Conservation (phyloP, 2,888 invertebrate species). For the Tipula helvola region DNA sequence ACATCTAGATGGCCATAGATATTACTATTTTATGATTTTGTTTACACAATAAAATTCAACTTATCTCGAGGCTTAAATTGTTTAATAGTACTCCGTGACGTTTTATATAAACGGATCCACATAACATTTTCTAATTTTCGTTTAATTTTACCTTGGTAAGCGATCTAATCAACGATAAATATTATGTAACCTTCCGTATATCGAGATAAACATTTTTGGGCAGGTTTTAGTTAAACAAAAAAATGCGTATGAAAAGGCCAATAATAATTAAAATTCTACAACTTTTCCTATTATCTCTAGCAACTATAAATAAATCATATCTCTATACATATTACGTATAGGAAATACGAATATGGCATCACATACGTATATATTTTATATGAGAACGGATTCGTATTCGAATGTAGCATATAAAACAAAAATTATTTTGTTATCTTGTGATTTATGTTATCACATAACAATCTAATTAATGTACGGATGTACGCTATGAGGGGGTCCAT, state of each 20-base stretch:
- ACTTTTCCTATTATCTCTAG: neutral
- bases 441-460: neutral
- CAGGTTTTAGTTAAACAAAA: neutral
- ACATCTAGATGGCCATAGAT: slow-evolving; percentile 4
- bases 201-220: neutral
- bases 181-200: neutral
- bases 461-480: neutral
- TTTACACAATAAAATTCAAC: neutral
- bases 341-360: neutral
- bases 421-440: neutral
- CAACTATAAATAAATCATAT: neutral
- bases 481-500: neutral
- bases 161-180: neutral
- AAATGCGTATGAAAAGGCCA: neutral
- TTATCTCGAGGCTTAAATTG: neutral
- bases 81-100: neutral
- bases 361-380: neutral
- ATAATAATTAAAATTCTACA: neutral
- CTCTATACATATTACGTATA: neutral
- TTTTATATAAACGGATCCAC: neutral
- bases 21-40: neutral
- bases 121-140: neutral
- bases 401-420: neutral
- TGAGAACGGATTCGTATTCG: neutral
- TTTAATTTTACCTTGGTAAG: neutral